Conservation (phyloP, 2,888 invertebrate genomes). For the Alloscopus bannaensis region DNA sequence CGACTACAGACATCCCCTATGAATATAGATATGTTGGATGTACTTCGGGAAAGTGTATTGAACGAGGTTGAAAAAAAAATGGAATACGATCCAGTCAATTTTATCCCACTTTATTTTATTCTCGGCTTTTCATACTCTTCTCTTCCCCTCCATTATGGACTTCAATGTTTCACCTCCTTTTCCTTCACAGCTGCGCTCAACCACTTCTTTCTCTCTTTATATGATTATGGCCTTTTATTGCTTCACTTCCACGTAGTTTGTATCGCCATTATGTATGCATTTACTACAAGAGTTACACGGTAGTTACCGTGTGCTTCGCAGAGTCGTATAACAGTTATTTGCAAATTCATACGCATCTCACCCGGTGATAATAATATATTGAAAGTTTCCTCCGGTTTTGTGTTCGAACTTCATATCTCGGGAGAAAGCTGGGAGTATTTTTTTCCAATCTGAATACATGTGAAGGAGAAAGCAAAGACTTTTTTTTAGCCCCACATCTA, state of each 20-base stretch:
- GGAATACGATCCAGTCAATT: constrained; percentile 31
- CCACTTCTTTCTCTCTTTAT: too few species aligned
- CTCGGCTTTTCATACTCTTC: constrained; percentile 18
- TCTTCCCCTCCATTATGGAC: constrained; percentile 15
- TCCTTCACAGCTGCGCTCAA: constrained; percentile 22
- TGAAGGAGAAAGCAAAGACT: too few species aligned
- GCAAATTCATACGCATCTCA: not conserved
- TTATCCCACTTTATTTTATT: constrained; percentile 45
- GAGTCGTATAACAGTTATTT: not conserved
- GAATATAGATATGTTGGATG: too few species aligned
- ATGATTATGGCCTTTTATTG: constrained; percentile 28
- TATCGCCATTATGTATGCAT: constrained; percentile 44
- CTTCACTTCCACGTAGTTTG: constrained; percentile 21
- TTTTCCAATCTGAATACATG: too few species aligned
- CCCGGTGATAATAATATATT: constrained; percentile 41
- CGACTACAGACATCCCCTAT: too few species aligned
- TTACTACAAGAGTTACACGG: constrained; percentile 11
- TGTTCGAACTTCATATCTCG: too few species aligned
- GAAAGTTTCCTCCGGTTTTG: constrained; percentile 6
- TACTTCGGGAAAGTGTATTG: not conserved
- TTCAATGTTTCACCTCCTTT: constrained; percentile 16
- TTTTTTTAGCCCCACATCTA: too few species aligned
- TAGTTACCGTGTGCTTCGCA: not conserved
- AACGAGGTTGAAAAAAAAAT: constrained; percentile 1
- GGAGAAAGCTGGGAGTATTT: too few species aligned